Evolutionary conservation across 2,888 invertebrate species (phyloP), one percentile per base, ranked within the genome.

Genomic region (Pseudococcus jackbeardsleyi): DNA sequence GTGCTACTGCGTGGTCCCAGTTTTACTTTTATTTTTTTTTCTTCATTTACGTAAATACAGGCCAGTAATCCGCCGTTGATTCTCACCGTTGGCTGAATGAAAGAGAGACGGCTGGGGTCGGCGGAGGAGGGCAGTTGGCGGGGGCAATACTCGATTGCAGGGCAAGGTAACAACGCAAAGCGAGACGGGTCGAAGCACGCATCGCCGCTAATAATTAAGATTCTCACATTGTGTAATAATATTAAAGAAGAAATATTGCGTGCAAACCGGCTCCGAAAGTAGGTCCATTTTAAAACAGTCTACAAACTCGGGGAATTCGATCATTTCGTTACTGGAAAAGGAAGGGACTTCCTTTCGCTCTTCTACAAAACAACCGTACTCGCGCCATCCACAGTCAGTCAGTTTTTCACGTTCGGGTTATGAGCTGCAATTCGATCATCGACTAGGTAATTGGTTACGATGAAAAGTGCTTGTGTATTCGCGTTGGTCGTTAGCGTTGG

Each of bases 251-350:
- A 85, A 77, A 86, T 77, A 86, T 86, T 86, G 86, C 86, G 86
- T 77, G 86, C 88, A 88, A 88, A 88, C 88, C 88, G 88, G 88
- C 88, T 88, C 84, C 84, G 88, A 88, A 88, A 88, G 88, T 88
- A 88, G 88, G 88, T 88, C 88, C 84, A 84, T 84, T 68, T 72
- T 64, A 86, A 77, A 86, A 72, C 86, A 86, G 86, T 86, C 86
- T 86, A 86, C 86, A 72, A 72, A 77, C 77, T 86, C 86, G 86
- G 72, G 48, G 86, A 86, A 86, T 86, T 86, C 86, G 86, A 86
- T 86, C 77, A 77, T 85, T 85, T 85, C 39, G 59, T 54, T 46
- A 50, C 86, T 86, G 86, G 86, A 86, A 46, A 77, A 86, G 72
- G 86, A 86, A 86, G 86, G 86, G 86, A 86, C 86, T 86, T 86